A percentile compares a stretch with the other conserved stretches of the same genome.
Conservation (phyloP, 1,140 invertebrate genomes). For the Harlomillsia oculata region DNA sequence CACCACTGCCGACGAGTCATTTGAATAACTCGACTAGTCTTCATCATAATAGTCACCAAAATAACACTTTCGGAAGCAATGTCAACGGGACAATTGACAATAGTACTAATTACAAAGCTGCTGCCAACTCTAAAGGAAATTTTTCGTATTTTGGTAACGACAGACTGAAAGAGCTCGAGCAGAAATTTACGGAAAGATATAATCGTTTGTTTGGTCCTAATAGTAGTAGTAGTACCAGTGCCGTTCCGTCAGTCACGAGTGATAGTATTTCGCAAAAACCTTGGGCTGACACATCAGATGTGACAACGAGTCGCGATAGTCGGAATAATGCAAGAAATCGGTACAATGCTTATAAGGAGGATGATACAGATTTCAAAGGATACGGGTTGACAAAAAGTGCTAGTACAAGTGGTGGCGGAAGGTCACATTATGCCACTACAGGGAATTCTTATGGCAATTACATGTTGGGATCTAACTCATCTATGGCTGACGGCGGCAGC, state of each 20-base stretch:
- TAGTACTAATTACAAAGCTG: slow-evolving; percentile 3
- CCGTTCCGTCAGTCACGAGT: neutral
- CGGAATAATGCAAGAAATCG: slow-evolving; percentile 5
- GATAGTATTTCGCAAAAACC: neutral
- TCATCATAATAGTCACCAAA: neutral
- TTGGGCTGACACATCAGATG: neutral
- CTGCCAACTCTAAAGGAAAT: slow-evolving; percentile 9
- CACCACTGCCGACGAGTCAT: slow-evolving; percentile 26
- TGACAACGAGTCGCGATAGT: neutral
- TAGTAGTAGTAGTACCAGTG: neutral
- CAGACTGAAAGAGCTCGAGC: slow-evolving; percentile 33
- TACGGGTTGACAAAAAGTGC: slow-evolving; percentile 34
- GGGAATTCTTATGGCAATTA: slow-evolving; percentile 2
- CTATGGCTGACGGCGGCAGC: slow-evolving; percentile 1
- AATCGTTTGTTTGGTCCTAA: slow-evolving; percentile 30
- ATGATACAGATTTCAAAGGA: slow-evolving; percentile 15
- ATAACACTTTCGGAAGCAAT: too few species aligned
- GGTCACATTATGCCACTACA: slow-evolving; percentile 8
- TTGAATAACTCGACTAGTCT: neutral
- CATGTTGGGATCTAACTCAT: slow-evolving; percentile 7
- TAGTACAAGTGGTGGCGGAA: slow-evolving; percentile 14
- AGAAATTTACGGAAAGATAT: slow-evolving; percentile 33
- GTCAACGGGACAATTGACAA: neutral
- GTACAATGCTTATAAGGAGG: neutral
- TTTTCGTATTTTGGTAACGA: slow-evolving; percentile 35